These are phyloP conservation scores for Margarornis squamiger DNA, from an alignment of 2,797 vertebrate genomes.

Conservation along the genomic window DNA sequence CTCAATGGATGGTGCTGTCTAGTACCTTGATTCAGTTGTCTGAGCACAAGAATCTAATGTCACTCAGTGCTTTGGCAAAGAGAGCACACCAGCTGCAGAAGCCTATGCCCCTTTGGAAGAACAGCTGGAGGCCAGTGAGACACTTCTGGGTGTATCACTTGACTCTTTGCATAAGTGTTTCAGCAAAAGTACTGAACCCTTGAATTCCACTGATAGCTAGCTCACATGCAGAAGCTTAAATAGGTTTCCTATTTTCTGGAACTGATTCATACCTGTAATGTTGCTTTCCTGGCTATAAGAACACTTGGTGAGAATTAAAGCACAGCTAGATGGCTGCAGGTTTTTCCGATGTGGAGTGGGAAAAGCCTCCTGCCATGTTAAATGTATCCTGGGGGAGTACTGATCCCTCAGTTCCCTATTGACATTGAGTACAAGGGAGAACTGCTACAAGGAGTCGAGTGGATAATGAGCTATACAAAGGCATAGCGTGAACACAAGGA, in stretches of 20 bases:
- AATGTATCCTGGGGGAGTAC: not conserved
- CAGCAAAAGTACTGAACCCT: not conserved
- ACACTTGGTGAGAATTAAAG: not conserved
- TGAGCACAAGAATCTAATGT: not conserved
- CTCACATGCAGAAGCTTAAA: not conserved
- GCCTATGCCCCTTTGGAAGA: not conserved
- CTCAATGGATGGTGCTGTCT: not conserved
- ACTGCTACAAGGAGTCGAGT: rapidly evolving
- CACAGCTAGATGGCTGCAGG: not conserved
- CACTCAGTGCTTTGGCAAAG: not conserved
- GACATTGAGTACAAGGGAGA: not conserved
- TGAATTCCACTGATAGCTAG: not conserved
- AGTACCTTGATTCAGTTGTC: not conserved
- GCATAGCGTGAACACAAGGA: not conserved
- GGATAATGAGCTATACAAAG: not conserved
- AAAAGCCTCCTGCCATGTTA: not conserved
- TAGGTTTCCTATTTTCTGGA: not conserved
- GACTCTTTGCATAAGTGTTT: not conserved
- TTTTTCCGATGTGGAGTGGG: not conserved
- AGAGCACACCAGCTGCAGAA: not conserved
- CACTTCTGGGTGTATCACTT: not conserved
- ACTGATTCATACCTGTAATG: not conserved
- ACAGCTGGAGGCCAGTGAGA: not conserved
- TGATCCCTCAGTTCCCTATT: not conserved
- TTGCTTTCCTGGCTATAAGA: not conserved